Evolutionary conservation across 2,888 invertebrate genomes (phyloP).

Genomic region (Pasiphila rectangulata): DNA sequence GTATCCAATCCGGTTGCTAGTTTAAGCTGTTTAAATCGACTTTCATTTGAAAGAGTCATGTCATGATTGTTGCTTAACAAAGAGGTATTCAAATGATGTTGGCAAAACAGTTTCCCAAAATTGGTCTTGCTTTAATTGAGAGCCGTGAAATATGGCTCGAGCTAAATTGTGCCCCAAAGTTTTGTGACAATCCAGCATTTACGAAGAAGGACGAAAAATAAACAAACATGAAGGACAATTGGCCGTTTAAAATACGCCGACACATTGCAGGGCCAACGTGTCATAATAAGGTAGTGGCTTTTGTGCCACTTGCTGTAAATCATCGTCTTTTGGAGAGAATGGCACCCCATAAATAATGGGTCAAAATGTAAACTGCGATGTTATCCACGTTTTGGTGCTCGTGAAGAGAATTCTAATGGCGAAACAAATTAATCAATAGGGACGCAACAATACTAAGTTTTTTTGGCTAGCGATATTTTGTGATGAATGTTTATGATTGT

Average conservation of each 20-base stretch:
- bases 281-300: conserved; percentile 78
- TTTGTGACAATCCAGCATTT: conserved; percentile 71
- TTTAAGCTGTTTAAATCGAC: conserved; percentile 18
- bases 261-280: conserved; percentile 75
- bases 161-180: conserved; percentile 60
- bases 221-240: conserved; percentile 75
- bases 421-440: conserved; percentile 74
- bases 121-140: conserved; percentile 57
- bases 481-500: conserved; percentile 47
- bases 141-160: conserved; percentile 70
- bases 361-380: conserved; percentile 64
- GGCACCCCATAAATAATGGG: conserved; percentile 75
- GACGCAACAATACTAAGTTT: conserved; percentile 55
- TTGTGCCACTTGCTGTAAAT: conserved; percentile 75
- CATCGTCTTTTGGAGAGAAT: conserved; percentile 77
- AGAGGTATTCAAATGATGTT: conserved; percentile 40
- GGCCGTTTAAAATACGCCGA: conserved; percentile 69
- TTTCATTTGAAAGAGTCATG: not conserved
- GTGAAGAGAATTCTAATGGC: conserved; percentile 70
- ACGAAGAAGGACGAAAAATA: conserved; percentile 75
- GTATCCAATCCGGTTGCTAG: conserved; percentile 33
- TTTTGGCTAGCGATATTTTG: conserved; percentile 52
- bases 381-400: conserved; percentile 61
- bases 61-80: not conserved
- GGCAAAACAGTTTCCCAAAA: conserved; percentile 51